Evolutionary conservation across 2,797 vertebrate genomes (phyloP), one percentile per base, ranked within the genome.

Genomic region (Lateolabrax maculatus): DNA sequence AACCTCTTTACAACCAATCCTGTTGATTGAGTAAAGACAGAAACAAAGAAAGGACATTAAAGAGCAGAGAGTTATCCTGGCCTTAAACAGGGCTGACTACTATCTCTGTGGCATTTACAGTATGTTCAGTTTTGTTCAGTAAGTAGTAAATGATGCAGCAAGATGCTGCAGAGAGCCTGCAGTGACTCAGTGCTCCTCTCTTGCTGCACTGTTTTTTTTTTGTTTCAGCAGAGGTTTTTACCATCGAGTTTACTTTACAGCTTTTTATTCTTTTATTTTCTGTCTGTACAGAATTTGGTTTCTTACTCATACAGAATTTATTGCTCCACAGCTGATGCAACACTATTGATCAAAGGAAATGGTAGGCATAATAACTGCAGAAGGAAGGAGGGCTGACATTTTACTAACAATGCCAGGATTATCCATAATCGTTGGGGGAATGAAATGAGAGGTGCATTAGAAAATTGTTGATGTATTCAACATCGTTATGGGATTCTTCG

Each of bases 91-190:
- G 18, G 3, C 10, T n/a, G 1, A 36, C 16, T 49, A 2, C 43
- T 2, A 21, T 7, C 46, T 68, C 2, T 66, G 61, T 2, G 37
- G 13, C 13, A 23, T 53, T 19, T 37, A 6, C 75, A 53, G 23
- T 1, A 12, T 39, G 25, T 44, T 34, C 41, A 8, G 34, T n/a
- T 68, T 11, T 46, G 11, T 21, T 75, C 44, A 55, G 55, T 12
- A 36, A 46, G 39, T 39, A 58, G 44, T 10, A 18, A 27, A 36
- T 25, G 52, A 55, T 69, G 44, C 49, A 56, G 43, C 4, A 23
- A 15, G 55, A 52, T 64, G 56, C 63, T 74, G 73, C 68, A 78
- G 66, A 2, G 27, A 71, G 5, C 11, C 71, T 27, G 71, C 66
- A 72, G 34, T 80, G 73, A 77, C 12, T 73, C 64, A 80, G 11